A percentile compares a stretch with the other conserved stretches of the same genome.
phyloP scores from a whole-genome alignment of 2,888 invertebrate genomes.

The Byasa hedistus region DNA sequence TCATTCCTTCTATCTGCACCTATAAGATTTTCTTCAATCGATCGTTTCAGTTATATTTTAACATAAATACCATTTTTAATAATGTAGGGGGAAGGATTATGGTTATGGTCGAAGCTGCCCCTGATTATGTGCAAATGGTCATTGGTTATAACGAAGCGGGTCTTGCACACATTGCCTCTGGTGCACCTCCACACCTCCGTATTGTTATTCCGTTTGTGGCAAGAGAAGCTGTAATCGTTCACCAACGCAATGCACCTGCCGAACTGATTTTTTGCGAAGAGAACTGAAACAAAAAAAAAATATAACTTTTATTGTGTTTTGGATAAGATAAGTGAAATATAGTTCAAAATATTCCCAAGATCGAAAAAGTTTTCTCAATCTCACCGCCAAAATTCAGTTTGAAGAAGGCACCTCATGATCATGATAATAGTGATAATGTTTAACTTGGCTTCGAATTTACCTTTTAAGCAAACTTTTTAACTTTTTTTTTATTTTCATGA shows the following conservation, averaged over 20 bases:
- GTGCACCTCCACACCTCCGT: constrained; percentile 41
- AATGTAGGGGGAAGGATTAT: constrained; percentile 32
- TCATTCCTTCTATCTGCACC: too few species aligned
- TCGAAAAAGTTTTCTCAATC: too few species aligned
- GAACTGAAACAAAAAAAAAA: constrained; percentile 10
- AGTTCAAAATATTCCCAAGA: too few species aligned
- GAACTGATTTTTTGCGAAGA: constrained; percentile 18
- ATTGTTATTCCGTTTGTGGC: constrained; percentile 24
- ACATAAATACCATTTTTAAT: constrained; percentile 30
- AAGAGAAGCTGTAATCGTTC: constrained; percentile 41
- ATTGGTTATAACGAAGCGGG: constrained; percentile 33
- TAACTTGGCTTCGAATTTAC: too few species aligned
- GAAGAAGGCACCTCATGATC: too few species aligned
- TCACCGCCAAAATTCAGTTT: too few species aligned
- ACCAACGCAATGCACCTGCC: constrained; percentile 32
- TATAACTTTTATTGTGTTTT: too few species aligned
- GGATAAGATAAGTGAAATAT: too few species aligned
- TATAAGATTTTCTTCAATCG: too few species aligned
- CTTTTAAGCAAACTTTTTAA: too few species aligned
- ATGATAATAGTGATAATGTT: too few species aligned
- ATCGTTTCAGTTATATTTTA: background rate
- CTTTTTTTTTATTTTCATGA: too few species aligned
- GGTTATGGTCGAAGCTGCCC: constrained; percentile 32
- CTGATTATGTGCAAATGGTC: constrained; percentile 26
- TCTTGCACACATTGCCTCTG: constrained; percentile 34